Evolutionary conservation across 2,888 invertebrate genomes (phyloP).

Genomic region (Epinotia nisella): DNA sequence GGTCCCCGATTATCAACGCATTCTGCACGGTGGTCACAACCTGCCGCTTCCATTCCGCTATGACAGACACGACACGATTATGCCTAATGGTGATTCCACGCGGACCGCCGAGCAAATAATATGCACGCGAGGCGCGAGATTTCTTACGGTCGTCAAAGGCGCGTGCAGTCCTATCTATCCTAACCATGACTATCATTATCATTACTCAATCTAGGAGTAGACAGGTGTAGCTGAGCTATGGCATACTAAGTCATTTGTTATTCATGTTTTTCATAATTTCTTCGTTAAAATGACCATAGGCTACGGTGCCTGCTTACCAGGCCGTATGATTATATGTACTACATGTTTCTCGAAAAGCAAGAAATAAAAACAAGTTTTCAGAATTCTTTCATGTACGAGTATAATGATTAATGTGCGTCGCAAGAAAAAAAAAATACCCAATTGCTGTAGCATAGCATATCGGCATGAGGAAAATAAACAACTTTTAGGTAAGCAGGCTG

Average conservation of each 20-base stretch:
- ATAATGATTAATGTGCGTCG: too few species aligned
- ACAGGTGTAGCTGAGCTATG: constrained; percentile 7
- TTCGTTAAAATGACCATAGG: too few species aligned
- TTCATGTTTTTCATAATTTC: too few species aligned
- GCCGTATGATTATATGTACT: too few species aligned
- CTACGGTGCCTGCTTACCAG: too few species aligned
- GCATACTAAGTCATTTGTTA: constrained; percentile 29
- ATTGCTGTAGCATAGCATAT: background rate
- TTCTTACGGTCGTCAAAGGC: constrained; percentile 48
- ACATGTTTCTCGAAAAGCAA: too few species aligned
- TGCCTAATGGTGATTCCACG: constrained; percentile 68
- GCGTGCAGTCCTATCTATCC: constrained; percentile 30
- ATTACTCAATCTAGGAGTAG: constrained; percentile 16
- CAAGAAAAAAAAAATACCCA: too few species aligned
- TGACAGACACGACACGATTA: constrained; percentile 54
- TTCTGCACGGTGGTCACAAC: constrained; percentile 73
- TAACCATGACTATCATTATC: constrained; percentile 23
- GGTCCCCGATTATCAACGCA: constrained; percentile 81
- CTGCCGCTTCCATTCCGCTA: constrained; percentile 58
- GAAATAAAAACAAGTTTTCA: too few species aligned
- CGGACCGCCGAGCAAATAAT: constrained; percentile 53
- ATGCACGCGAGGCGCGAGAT: constrained; percentile 63
- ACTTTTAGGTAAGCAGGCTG: background rate
- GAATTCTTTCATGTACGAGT: too few species aligned
- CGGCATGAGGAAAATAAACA: background rate